Percentiles rank a stretch among this genome's conserved stretches.
These are phyloP conservation scores for Galbula dea DNA, from an alignment of 2,113 vertebrate genomes.

Conservation along the genomic window DNA sequence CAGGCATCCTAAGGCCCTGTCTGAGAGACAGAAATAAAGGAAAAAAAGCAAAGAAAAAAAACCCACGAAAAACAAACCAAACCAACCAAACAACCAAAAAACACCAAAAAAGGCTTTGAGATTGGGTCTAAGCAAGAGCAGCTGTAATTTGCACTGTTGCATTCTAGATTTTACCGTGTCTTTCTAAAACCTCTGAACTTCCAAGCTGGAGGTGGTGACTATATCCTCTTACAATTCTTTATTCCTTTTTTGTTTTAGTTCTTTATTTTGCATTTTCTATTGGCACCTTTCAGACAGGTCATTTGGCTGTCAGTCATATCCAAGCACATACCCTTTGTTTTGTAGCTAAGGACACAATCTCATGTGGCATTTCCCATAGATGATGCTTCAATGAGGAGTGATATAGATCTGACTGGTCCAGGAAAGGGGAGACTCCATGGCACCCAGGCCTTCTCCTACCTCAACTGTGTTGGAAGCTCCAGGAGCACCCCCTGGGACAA, in stretches of 20 bases:
- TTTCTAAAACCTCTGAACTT: background rate
- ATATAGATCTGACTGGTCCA: background rate
- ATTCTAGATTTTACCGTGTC: background rate
- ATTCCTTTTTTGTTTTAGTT: fast-evolving
- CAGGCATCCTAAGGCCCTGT: background rate
- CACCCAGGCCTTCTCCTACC: background rate
- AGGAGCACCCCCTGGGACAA: background rate
- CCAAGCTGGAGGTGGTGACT: background rate
- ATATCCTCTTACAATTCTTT: background rate
- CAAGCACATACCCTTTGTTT: background rate
- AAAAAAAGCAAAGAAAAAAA: background rate
- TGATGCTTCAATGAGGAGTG: background rate
- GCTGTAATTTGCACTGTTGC: background rate
- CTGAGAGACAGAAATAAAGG: background rate
- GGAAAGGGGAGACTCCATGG: background rate
- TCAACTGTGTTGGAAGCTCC: background rate
- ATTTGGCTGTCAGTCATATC: background rate
- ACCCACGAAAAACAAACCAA: background rate
- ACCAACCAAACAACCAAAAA: too few species aligned
- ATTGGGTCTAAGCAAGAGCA: background rate
- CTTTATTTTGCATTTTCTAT: background rate
- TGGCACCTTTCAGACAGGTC: background rate
- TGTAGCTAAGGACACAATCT: background rate
- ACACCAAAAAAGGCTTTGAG: background rate
- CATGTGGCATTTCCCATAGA: background rate